These are phyloP conservation scores for Thunnus maccoyii DNA, from an alignment of 2,113 vertebrate genomes.

Conservation along the genomic window DNA sequence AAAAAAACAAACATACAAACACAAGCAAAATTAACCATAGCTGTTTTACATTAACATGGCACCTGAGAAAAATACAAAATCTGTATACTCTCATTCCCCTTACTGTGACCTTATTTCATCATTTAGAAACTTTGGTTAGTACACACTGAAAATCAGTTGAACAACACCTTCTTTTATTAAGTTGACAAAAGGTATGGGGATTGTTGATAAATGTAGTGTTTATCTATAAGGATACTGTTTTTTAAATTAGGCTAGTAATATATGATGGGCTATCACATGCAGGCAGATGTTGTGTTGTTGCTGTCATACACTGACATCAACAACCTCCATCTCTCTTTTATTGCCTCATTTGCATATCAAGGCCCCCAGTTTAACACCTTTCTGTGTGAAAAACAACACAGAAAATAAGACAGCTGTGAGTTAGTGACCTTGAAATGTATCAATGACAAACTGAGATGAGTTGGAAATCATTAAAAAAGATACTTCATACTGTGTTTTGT, in stretches of 20 bases:
- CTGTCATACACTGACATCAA: constrained; percentile 4
- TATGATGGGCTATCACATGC: constrained; percentile 12
- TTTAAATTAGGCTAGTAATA: constrained; percentile 11
- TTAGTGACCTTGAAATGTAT: constrained; percentile 35
- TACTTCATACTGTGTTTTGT: not conserved
- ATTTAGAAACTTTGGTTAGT: not conserved
- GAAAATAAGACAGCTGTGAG: constrained; percentile 2
- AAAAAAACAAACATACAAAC: constrained; percentile 2
- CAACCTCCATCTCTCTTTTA: constrained; percentile 44
- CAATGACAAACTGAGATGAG: constrained; percentile 25
- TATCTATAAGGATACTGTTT: not conserved
- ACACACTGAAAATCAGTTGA: constrained; percentile 1
- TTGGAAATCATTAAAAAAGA: not conserved
- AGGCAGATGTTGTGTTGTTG: constrained; percentile 36
- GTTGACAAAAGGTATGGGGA: not conserved
- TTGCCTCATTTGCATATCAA: constrained; percentile 55
- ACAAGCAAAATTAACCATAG: constrained; percentile 7
- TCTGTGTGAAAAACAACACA: constrained; percentile 20
- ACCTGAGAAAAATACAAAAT: constrained; percentile 17
- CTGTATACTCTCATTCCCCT: not conserved
- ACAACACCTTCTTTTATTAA: not conserved
- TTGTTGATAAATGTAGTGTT: constrained; percentile 6
- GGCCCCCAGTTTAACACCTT: constrained; percentile 8
- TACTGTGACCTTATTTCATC: constrained; percentile 3
- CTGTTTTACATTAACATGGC: constrained; percentile 11